Base-by-base conservation (phyloP, 37 sponge, comb jelly and placozoan genomes). In the Beroe forskalii region DNA sequence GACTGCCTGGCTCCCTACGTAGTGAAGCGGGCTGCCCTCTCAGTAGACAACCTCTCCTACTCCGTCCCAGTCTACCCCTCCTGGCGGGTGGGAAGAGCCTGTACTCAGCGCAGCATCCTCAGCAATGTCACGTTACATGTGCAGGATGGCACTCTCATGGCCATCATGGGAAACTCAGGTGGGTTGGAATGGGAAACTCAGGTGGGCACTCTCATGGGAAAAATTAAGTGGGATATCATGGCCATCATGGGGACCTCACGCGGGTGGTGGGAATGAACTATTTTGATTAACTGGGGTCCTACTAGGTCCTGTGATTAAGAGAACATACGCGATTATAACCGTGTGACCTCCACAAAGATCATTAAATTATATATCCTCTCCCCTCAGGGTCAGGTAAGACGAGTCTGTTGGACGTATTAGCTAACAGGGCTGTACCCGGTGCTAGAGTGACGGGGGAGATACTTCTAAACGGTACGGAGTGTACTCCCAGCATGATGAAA, bases 131-230 rank as follows among this genome's bases (percentile, higher is more conserved):
- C 86, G 38, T 25, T 80, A 3, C 86, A 80, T 42, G 86, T 80
- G 0, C 86, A 32, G 8, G 86, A 80, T 80, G 86, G 86, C 4
- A 80, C 86, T 43, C 55, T 80, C 24, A 80, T 80, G 86, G 86
- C 86, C n/a, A 80, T 80, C 86, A 80, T 80, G 86, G 86, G 86
- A 23, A 80, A 80, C 48, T 80, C 86, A 14, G 86, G 75, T 72
- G 22, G 14, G n/a, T n/a, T n/a, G n/a, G n/a, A n/a, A n/a, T n/a
- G n/a, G 37, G 40, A 72, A 72, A 12, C 20, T 27, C 28, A 64
- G 60, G 20, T 64, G 67, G 67, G n/a, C n/a, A n/a, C n/a, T n/a
- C n/a, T n/a, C n/a, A n/a, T n/a, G n/a, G n/a, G n/a, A n/a, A n/a
- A n/a, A n/a, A n/a, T n/a, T n/a, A n/a, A n/a, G n/a, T n/a, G n/a